Evolutionary conservation across 2,797 vertebrate genomes (phyloP), one percentile per base, ranked within the genome.

Genomic region (Denticeps clupeoides): DNA sequence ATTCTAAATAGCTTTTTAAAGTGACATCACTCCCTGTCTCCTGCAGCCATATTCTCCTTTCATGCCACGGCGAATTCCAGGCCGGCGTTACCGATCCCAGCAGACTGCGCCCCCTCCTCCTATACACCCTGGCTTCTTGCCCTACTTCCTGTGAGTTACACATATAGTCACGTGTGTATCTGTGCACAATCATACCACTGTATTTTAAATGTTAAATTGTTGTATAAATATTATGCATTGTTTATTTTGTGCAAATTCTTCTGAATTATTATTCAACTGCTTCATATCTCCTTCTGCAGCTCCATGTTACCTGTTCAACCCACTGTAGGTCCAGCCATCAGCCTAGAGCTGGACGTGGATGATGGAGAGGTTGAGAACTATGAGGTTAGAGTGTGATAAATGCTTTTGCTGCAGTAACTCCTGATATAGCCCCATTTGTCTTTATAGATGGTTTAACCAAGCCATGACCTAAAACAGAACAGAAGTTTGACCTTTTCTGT

Each of bases 291-390:
- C 56, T 26, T 1, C 50, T 53, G 2, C 63, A 97, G 91, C 72
- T 98, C 94, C 40, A 89, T 97, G 87, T 88, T 97, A 70, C 94
- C 94, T 53, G 86, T 97, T 59, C 85, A 89, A 71, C 89, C 91
- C 27, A 82, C 91, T 53, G 87, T 97, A 63, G 89, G 90, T 57
- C 93, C 91, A 49, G 75, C 92, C 58, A 92, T 95, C 77, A 91
- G 89, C 71, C 84, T 97, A 56, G 94, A 98, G 69, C 83, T 97
- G 77, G 94, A 98, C 58, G 92, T 97, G 51, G 94, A 97, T 61
- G 93, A 97, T 13, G 94, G 93, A 49, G 94, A 97, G 67, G 94
- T 98, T 52, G 94, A 98, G 82, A 98, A 97, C 79, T 97, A 98
- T 3, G 94, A 98, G 90, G 93, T 97, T 56, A 44, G 45, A 23